Evolutionary conservation across 2,797 vertebrate species (phyloP).

Genomic region (Anisognathus igniventris): DNA sequence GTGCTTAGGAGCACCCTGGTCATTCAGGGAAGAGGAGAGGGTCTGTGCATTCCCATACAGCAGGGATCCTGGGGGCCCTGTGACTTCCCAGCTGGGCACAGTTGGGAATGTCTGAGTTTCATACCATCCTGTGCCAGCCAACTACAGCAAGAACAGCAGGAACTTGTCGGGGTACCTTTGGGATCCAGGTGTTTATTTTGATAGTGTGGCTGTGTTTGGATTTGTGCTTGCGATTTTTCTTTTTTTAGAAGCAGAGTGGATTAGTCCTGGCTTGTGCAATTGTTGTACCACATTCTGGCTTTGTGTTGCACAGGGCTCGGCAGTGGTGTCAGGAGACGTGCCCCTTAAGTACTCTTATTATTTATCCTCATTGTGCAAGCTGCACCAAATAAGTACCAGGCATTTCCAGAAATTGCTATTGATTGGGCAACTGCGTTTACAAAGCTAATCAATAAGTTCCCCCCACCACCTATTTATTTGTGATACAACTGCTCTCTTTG

Average conservation of each 20-base stretch:
- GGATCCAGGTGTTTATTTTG: not conserved
- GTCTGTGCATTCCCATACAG: not conserved
- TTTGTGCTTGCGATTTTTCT: not conserved
- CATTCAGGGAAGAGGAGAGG: not conserved
- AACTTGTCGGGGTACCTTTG: not conserved
- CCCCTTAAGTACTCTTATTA: slow-evolving; percentile 72
- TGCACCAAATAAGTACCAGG: slow-evolving; percentile 73
- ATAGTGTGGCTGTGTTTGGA: not conserved
- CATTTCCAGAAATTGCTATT: slow-evolving; percentile 80
- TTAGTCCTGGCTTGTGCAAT: not conserved
- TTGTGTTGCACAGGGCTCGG: slow-evolving; percentile 14
- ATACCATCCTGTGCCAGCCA: not conserved
- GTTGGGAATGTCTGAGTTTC: not conserved
- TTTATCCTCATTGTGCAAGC: slow-evolving; percentile 69
- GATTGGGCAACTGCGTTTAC: slow-evolving; percentile 73
- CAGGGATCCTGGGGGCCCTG: not conserved
- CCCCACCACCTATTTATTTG: slow-evolving; percentile 70
- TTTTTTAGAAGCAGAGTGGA: not conserved
- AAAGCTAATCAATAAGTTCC: slow-evolving; percentile 77
- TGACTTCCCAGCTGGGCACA: not conserved
- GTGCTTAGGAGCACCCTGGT: not conserved
- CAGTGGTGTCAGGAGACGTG: slow-evolving; percentile 62
- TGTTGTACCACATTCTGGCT: not conserved
- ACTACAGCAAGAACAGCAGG: not conserved
- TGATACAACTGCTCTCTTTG: slow-evolving; percentile 66